A percentile compares a stretch with the other conserved stretches of the same genome.
phyloP scores from a whole-genome alignment of 2,888 invertebrate species.

The Xestoiulus laeticollis region DNA sequence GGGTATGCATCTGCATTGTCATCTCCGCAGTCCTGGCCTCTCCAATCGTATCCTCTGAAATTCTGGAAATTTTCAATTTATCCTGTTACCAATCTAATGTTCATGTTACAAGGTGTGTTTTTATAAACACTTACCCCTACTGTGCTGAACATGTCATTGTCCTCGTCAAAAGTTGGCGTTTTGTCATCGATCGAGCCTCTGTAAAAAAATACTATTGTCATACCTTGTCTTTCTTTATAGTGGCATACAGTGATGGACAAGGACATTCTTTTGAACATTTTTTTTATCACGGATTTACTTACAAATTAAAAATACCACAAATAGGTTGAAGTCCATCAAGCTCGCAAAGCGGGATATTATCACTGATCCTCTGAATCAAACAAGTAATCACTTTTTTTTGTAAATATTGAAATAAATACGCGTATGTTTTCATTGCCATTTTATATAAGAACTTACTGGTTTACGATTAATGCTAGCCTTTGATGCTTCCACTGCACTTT shows the following conservation, averaged over 20 bases:
- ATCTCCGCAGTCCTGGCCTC: conserved; percentile 58
- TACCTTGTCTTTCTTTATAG: background rate
- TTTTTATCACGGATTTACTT: too few species aligned
- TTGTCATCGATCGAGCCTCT: background rate
- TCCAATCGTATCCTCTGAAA: conserved; percentile 51
- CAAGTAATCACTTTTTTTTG: background rate
- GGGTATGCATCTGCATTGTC: conserved; percentile 49
- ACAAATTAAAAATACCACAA: background rate
- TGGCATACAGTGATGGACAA: background rate
- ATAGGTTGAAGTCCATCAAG: background rate
- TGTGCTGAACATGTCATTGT: background rate
- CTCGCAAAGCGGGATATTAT: background rate
- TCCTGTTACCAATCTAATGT: background rate
- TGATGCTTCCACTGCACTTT: conserved; percentile 10
- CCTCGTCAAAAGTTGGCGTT: background rate
- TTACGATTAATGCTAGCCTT: background rate
- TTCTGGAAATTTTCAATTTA: conserved; percentile 38
- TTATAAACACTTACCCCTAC: background rate
- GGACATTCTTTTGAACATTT: background rate
- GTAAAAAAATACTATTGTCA: background rate
- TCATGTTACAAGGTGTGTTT: too few species aligned
- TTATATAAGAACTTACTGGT: conserved; percentile 7
- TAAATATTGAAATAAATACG: too few species aligned
- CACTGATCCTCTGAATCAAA: background rate
- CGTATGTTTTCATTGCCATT: too few species aligned